phyloP scores from a whole-genome alignment of 92 coral and sea anemone genomes.

The Zoanthus solanderi region DNA sequence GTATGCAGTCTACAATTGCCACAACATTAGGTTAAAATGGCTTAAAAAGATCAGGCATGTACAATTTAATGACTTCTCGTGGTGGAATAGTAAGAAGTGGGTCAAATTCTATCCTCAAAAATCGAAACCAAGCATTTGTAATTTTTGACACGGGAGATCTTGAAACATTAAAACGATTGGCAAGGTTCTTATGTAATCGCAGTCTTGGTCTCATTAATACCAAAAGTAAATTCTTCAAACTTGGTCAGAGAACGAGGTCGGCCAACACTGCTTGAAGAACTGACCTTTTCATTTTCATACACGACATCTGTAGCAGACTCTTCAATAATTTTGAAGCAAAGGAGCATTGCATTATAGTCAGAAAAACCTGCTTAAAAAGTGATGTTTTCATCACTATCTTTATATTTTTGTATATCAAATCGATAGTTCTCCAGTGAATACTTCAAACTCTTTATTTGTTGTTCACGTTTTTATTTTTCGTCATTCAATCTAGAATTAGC shows the following conservation, averaged over 20 bases:
- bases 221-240: constrained; percentile 48
- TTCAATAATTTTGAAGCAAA: constrained; percentile 15
- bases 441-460: not conserved
- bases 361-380: constrained; percentile 1
- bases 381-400: constrained; percentile 4
- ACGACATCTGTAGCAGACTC: constrained; percentile 8
- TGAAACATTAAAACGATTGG: constrained; percentile 55
- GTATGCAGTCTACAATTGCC: constrained; percentile 56
- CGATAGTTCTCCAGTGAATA: constrained; percentile 10
- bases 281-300: constrained; percentile 9
- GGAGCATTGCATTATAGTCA: constrained; percentile 3
- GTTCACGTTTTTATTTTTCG: not conserved
- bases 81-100: constrained; percentile 62
- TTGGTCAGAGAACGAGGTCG: constrained; percentile 15
- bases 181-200: constrained; percentile 57
- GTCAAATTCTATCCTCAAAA: constrained; percentile 61
- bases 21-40: constrained; percentile 43
- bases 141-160: constrained; percentile 59
- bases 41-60: constrained; percentile 63
- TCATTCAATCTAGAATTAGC: not conserved
- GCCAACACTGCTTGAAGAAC: constrained; percentile 16
- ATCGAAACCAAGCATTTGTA: constrained; percentile 55
- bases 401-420: constrained; percentile 14
- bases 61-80: constrained; percentile 55
- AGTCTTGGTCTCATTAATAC: constrained; percentile 59